Evolutionary conservation across 2,888 invertebrate species (phyloP), one percentile per base, ranked within the genome.

Genomic region (Chorisops tibialis): DNA sequence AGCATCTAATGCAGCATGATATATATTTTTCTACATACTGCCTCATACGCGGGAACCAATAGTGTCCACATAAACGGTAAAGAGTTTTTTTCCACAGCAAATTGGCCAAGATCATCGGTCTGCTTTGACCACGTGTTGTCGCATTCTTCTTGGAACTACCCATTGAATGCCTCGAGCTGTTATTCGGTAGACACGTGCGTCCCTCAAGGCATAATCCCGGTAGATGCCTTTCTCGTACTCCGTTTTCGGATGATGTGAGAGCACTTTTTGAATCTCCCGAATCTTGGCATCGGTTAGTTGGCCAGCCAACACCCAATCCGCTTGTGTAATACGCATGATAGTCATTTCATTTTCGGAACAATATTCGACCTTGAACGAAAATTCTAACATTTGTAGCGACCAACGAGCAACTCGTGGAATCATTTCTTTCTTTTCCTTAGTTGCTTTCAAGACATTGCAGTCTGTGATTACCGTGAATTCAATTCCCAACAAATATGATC

Each of bases 1-100:
- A 59, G 62, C 78, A 80, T 11, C 73, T 67, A 48, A 62, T 45
- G 11, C 45, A 45, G 18, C 45, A 45, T 16, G 9, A 3, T 3
- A 79, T 74, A 63, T 79, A 77, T 59, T 74, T 70, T 50, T 72
- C 70, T 1, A 77, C 72, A 47, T 74, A 76, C 2, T 67, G 59
- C 30, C 68, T 66, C 74, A 78, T 74, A 5, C 70, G 68, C 0
- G 73, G 72, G 54, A 79, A 79, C 75, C 76, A 79, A 66, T 75
- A 80, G 14, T 68, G 66, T 43, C 70, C 68, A 3, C 66, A 51
- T 67, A 70, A 37, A 70, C 71, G 38, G 62, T 65, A 16, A 68
- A 73, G 11, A 4, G 59, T n/a, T 59, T 3, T 59, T 59, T 11
- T 59, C 59, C 1, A 22, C 1, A 0, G n/a, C 37, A 14, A 59